Base-by-base conservation (phyloP, 2,888 invertebrate genomes). In the Trachelus stipa region DNA sequence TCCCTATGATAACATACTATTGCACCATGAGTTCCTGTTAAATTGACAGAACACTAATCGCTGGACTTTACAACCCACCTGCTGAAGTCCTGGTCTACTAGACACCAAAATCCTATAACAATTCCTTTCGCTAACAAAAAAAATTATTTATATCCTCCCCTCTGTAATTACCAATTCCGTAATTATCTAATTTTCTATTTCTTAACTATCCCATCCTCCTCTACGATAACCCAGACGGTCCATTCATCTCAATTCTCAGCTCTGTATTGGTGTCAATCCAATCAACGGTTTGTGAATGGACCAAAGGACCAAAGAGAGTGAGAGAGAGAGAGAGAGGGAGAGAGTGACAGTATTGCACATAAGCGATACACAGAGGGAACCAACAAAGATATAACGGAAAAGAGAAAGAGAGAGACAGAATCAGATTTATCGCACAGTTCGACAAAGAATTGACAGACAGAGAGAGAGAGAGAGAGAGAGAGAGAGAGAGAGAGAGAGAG, bases 181-280 rank as follows among this genome's bases (percentile, higher is more conserved):
- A 56, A 23, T 23, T 56, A 56, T 9, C 9, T 23, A 56, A 15
- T 9, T 56, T 56, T 23, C 56, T 9, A 23, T 23, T 56, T 56
- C 56, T 56, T 15, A 56, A 23, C 1, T 23, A 23, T 56, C 56
- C 56, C 9, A 9, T 56, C 23, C 56, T 56, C 56, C 56, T 56
- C 23, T 0, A 23, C 56, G 56, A 23, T 56, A 56, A 56, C 56
- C 56, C 56, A 56, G 23, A 56, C 56, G 23, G 56, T 84, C 85
- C 87, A 86, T 89, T 88, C 88, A 86, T 82, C 84, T 85, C 83
- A 85, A 85, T 83, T 84, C 85, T 85, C 85, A 81, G 86, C 83
- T 75, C 81, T 82, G 83, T 88, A 90, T 90, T 88, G 87, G 89
- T 90, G 90, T 89, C 89, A 90, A 90, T 90, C 89, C 89, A 90